Conservation (phyloP, 1,140 invertebrate species). For the Zaprionus ghesquierei region DNA sequence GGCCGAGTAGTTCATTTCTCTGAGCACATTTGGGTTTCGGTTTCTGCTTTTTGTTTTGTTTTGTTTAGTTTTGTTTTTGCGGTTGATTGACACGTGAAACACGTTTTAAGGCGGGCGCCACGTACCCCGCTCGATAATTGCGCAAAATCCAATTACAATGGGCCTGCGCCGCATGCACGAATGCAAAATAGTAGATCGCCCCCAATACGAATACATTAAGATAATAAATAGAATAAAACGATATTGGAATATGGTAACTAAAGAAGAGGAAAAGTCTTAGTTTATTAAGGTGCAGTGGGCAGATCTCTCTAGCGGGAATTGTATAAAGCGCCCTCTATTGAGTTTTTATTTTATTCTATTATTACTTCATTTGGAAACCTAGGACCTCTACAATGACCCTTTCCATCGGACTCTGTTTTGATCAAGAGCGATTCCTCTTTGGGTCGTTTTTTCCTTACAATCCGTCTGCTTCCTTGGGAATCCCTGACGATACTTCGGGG, state of each 20-base stretch:
- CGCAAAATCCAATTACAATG: slow-evolving; percentile 38
- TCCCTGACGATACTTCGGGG: too few relatives aligned
- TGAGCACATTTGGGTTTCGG: slow-evolving; percentile 17
- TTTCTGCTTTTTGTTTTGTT: slow-evolving; percentile 16
- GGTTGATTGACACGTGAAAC: slow-evolving; percentile 61
- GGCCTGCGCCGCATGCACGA: not conserved
- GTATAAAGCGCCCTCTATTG: too few relatives aligned
- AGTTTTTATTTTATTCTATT: too few relatives aligned
- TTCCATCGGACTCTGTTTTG: too few relatives aligned
- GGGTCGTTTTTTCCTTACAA: too few relatives aligned
- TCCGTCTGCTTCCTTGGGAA: too few relatives aligned
- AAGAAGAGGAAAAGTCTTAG: too few relatives aligned
- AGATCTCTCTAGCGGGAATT: too few relatives aligned
- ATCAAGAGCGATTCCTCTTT: too few relatives aligned
- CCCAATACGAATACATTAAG: not conserved
- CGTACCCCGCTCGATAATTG: slow-evolving; percentile 37
- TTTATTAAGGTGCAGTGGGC: too few relatives aligned
- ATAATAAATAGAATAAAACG: not conserved
- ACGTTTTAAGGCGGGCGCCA: slow-evolving; percentile 43
- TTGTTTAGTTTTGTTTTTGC: slow-evolving; percentile 27
- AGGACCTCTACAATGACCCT: too few relatives aligned
- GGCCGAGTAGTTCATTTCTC: slow-evolving; percentile 32
- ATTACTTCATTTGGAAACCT: too few relatives aligned
- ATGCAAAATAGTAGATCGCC: not conserved
- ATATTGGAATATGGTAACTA: not conserved